Conservation (phyloP, 2,888 invertebrate species). For the Clepsis dumicolana region DNA sequence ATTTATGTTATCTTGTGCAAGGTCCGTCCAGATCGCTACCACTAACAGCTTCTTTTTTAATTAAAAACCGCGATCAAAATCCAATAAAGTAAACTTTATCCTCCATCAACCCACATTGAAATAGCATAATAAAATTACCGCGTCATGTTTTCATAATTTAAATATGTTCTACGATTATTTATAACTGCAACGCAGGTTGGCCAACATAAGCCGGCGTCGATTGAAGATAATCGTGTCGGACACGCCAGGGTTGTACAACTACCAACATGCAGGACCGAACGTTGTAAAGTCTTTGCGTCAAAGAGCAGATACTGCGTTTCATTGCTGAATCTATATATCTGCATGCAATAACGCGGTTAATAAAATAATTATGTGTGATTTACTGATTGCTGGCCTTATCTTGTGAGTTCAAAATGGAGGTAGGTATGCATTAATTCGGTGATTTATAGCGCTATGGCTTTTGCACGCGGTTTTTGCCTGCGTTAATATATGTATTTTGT, state of each 20-base stretch:
- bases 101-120: conserved; percentile 28
- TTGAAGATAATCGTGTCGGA: conserved; percentile 42
- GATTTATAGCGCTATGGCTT: background rate
- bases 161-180: conserved; percentile 38
- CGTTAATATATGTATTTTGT: background rate
- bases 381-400: conserved; percentile 25
- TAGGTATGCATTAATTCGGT: too few relatives aligned
- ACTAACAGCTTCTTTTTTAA: too few relatives aligned
- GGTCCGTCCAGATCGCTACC: too few relatives aligned
- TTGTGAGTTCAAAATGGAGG: background rate
- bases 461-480: background rate
- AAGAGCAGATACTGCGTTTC: conserved; percentile 18
- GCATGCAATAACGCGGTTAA: conserved; percentile 33
- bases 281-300: conserved; percentile 4
- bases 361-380: conserved; percentile 36
- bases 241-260: conserved; percentile 39
- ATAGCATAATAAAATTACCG: conserved; percentile 33
- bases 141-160: conserved; percentile 43
- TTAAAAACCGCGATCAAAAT: background rate
- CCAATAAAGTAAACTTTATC: conserved; percentile 13
- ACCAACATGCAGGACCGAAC: conserved; percentile 28
- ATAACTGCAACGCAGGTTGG: conserved; percentile 31
- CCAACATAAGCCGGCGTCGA: conserved; percentile 39
- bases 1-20: too few relatives aligned
- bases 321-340: conserved; percentile 16